Conservation (phyloP, 37 sponge, comb jelly and placozoan genomes). For the Theonella swinhoei region DNA sequence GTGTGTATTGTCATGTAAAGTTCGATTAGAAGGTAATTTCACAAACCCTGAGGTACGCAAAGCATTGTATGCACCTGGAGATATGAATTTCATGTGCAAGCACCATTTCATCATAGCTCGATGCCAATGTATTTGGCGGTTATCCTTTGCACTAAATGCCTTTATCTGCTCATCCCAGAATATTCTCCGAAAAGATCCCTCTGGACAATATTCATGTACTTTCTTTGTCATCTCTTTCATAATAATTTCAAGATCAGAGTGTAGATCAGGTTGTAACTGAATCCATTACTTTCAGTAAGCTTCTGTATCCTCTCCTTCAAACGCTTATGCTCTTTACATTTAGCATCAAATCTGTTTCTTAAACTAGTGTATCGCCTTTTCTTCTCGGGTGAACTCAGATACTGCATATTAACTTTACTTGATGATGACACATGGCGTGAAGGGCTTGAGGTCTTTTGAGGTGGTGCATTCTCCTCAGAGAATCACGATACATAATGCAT, state of each 20-base stretch:
- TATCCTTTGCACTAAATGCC: constrained; percentile 21
- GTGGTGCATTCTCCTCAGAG: constrained; percentile 20
- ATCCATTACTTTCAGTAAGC: constrained; percentile 11
- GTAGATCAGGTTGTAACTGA: constrained; percentile 6
- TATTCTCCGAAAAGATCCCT: constrained; percentile 29
- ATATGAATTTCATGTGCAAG: constrained; percentile 25
- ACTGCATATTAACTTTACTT: constrained; percentile 34
- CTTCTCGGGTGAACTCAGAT: constrained; percentile 32
- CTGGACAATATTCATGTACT: constrained; percentile 3
- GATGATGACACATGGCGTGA: constrained; percentile 4
- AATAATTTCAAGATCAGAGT: constrained; percentile 18
- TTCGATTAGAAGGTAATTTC: constrained; percentile 27
- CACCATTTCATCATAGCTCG: constrained; percentile 45
- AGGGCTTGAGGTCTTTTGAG: not conserved
- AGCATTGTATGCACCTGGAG: constrained; percentile 29
- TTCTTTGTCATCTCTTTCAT: not conserved
- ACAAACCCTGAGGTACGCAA: constrained; percentile 28
- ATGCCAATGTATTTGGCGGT: constrained; percentile 32
- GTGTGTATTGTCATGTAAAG: constrained; percentile 27
- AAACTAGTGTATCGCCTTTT: constrained; percentile 4
- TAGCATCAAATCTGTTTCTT: not conserved
- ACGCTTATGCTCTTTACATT: not conserved
- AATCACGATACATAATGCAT: constrained; percentile 34
- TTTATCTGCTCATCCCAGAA: constrained; percentile 52
- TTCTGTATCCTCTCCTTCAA: constrained; percentile 19